These are phyloP conservation scores for Corythornis leucogaster DNA, from an alignment of 2,797 vertebrate species.

Conservation along the genomic window DNA sequence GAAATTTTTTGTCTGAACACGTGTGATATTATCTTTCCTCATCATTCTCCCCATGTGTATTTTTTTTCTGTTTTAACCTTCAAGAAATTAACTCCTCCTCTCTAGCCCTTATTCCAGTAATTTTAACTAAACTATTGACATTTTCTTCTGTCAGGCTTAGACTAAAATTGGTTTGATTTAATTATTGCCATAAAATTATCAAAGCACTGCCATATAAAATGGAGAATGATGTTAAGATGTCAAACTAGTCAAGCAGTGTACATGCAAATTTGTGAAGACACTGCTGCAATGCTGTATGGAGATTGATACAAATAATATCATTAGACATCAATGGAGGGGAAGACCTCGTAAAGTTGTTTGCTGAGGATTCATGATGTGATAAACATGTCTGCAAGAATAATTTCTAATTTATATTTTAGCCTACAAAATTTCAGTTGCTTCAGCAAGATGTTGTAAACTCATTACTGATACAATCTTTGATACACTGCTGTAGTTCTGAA, in stretches of 20 bases:
- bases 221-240: neutral
- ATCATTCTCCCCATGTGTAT: rapidly evolving
- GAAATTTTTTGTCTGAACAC: neutral
- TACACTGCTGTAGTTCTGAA: neutral
- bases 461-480: neutral
- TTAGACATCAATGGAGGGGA: neutral
- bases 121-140: slow-evolving; percentile 31
- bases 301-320: neutral
- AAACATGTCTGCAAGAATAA: neutral
- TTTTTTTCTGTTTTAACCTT: neutral
- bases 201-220: neutral
- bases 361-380: neutral
- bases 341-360: neutral
- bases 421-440: neutral
- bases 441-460: neutral
- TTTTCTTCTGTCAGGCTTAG: slow-evolving; percentile 46
- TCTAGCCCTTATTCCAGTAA: neutral
- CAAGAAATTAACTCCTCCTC: neutral
- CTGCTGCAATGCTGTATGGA: neutral
- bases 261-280: neutral
- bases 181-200: slow-evolving; percentile 40
- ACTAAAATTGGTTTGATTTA: slow-evolving; percentile 45
- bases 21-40: neutral
- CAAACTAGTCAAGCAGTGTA: neutral
- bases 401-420: slow-evolving; percentile 3